A percentile compares a stretch with the other conserved stretches of the same genome.
Evolutionary conservation across 2,113 vertebrate species (phyloP).

Genomic region (Hoplias malabaricus): DNA sequence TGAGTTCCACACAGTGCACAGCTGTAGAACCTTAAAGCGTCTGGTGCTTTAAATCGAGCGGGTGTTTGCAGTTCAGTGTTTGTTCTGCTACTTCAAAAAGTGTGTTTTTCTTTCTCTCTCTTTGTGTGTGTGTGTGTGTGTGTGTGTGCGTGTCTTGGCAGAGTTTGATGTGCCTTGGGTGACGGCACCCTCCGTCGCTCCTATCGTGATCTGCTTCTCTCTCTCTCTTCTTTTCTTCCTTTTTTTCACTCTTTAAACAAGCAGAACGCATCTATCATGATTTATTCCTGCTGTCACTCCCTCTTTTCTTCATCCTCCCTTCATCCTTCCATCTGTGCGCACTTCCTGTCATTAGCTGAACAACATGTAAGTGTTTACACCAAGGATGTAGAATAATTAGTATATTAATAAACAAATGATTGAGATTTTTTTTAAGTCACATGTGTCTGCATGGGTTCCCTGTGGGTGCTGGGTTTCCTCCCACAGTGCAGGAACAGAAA

Average conservation of each 20-base stretch:
- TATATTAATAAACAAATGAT: no score
- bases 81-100: conserved; percentile 1
- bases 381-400: not conserved
- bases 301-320: not conserved
- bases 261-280: conserved; percentile 34
- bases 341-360: conserved; percentile 30
- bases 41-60: not conserved
- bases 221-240: not conserved
- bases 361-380: not conserved
- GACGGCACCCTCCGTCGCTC: conserved; percentile 26
- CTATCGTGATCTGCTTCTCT: conserved; percentile 31
- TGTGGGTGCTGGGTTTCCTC: no score
- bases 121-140: not conserved
- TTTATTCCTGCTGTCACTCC: conserved; percentile 1
- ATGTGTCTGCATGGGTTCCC: no score
- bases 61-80: conserved; percentile 6
- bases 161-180: conserved; percentile 36
- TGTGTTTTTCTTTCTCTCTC: no score
- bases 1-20: not conserved
- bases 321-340: conserved; percentile 23
- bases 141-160: not conserved
- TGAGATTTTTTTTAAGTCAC: no score
- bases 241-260: conserved; percentile 20
- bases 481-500: no score
- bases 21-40: not conserved